A percentile compares a stretch with the other conserved stretches of the same genome.
These are phyloP conservation scores for Sycobia sp. DNA, from an alignment of 1,140 invertebrate species.

Conservation along the genomic window DNA sequence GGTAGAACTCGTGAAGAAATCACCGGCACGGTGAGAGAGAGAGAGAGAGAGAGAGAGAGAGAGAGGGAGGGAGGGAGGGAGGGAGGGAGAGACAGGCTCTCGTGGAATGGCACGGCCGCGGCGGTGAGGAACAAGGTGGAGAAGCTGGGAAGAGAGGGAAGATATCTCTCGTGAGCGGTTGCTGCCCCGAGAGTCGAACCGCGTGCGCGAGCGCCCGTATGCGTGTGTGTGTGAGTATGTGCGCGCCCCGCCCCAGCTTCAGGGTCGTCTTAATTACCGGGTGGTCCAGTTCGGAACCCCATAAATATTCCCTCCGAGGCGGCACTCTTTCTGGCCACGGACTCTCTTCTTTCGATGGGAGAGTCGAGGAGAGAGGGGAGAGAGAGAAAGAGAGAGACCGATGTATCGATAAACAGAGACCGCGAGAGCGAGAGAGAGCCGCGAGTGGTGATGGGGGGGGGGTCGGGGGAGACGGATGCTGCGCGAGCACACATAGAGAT, in stretches of 20 bases:
- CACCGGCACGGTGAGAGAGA: neutral
- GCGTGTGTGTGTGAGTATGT: too few relatives aligned
- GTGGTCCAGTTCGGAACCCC: conserved; percentile 56
- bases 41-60: neutral
- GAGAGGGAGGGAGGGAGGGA: neutral
- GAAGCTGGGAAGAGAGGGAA: neutral
- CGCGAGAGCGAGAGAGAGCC: neutral
- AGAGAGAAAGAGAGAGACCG: neutral
- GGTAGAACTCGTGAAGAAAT: conserved; percentile 16
- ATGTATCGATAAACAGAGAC: neutral
- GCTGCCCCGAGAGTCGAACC: conserved; percentile 7
- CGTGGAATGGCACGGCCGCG: conserved; percentile 6
- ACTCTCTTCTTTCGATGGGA: conserved; percentile 7
- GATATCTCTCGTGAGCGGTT: conserved; percentile 43
- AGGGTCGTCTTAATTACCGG: conserved; percentile 55
- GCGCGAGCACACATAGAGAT: conserved; percentile 7
- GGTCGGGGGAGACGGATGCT: conserved; percentile 4
- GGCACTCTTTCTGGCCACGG: conserved; percentile 49
- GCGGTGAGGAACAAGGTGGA: conserved; percentile 24
- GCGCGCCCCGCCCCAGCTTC: conserved; percentile 52
- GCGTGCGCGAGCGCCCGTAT: conserved; percentile 45
- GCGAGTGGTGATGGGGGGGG: neutral
- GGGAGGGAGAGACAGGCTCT: conserved; percentile 7
- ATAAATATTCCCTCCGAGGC: conserved; percentile 54
- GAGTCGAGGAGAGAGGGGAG: neutral